Evolutionary conservation across 2,113 vertebrate genomes (phyloP), one percentile per base, ranked within the genome.

Genomic region (Talpa occidentalis): DNA sequence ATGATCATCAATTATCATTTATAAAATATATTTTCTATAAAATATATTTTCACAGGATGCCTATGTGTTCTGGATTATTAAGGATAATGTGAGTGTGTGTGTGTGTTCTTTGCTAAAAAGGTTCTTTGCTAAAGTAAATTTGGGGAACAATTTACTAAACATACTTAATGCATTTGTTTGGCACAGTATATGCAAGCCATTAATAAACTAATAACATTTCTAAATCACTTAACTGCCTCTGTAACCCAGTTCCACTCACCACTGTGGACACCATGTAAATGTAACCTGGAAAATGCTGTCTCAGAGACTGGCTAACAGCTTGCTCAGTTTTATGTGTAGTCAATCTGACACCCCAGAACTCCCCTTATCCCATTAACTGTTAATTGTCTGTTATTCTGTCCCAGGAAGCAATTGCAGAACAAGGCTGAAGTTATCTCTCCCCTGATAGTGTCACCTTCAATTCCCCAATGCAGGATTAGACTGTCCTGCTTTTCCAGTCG

Each of bases 121-220:
- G 7, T 32, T 74, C 21, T 82, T 73, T 37, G 30, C 12, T 32
- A 10, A 72, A 72, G 14, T 52, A 54, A 44, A 72, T 37, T 44
- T 80, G 60, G 82, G 52, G 60, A 94, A 67, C 7, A 6, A 28
- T 81, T n/a, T 7, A 26, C 24, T 72, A 54, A 85, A 91, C 17
- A 73, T 81, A 91, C 16, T n/a, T 42, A 77, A 84, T 32, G 5
- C 72, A 79, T 70, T 44, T 80, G 11, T 56, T 80, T n/a, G 52
- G 5, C 32, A 76, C 19, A 74, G 26, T 52, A 28, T 84, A 62
- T 85, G 70, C 8, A 88, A 85, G 44, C 17, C 22, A 42, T 67
- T 62, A 40, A 52, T 76, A 28, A 35, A 9, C 84, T 22, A 80
- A 64, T 22, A 77, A 0, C 26, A 72, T 69, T 72, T 89, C 74